Evolutionary conservation across 2,113 vertebrate genomes (phyloP).

Genomic region (Callopanchax toddi): DNA sequence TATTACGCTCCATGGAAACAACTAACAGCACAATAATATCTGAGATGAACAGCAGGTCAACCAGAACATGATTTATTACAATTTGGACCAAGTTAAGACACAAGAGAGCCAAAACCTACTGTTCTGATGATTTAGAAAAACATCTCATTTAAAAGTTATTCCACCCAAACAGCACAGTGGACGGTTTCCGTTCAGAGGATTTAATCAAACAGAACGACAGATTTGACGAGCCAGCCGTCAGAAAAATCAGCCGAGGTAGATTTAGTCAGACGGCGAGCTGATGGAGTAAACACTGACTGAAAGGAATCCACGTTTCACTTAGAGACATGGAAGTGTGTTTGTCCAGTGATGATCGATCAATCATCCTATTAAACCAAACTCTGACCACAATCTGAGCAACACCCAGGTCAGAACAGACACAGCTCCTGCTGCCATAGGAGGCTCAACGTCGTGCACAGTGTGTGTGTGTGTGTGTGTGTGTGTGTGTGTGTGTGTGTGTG

Average conservation of each 20-base stretch:
- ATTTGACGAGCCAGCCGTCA: neutral
- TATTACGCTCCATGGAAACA: conserved; percentile 21
- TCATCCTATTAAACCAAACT: conserved; percentile 39
- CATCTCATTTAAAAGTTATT: conserved; percentile 9
- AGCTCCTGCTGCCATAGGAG: conserved; percentile 23
- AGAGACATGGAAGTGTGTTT: conserved; percentile 4
- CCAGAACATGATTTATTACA: conserved; percentile 38
- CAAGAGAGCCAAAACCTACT: conserved; percentile 15
- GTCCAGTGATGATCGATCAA: conserved; percentile 22
- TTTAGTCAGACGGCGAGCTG: conserved; percentile 5
- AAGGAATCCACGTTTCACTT: neutral
- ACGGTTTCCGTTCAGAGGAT: neutral
- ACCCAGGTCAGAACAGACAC: conserved; percentile 18
- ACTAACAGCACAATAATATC: conserved; percentile 29
- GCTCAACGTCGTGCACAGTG: neutral
- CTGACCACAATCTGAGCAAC: conserved; percentile 23
- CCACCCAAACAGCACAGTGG: conserved; percentile 11
- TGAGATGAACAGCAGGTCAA: conserved; percentile 29
- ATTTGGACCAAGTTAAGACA: conserved; percentile 3
- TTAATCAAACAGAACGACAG: conserved; percentile 14
- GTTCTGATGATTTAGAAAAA: conserved; percentile 4
- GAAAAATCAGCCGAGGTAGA: conserved; percentile 19
- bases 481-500: conserved; percentile 13
- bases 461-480: conserved; percentile 13
- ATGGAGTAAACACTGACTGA: conserved; percentile 22